Conservation (phyloP, 2,113 vertebrate genomes). For the Fulmarus glacialis region DNA sequence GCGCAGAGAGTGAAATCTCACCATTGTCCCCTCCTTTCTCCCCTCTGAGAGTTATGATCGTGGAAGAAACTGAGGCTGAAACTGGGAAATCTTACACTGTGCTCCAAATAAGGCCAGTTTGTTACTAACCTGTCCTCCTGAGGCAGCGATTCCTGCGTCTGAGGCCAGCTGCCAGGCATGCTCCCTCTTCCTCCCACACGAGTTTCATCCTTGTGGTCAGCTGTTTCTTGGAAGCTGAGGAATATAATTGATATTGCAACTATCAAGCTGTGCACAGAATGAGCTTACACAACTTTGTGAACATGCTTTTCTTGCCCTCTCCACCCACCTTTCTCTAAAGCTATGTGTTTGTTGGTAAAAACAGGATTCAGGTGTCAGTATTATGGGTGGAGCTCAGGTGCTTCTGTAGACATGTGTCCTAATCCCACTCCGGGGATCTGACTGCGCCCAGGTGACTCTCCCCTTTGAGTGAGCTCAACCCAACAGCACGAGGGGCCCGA, state of each 20-base stretch:
- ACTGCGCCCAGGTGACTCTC: not conserved
- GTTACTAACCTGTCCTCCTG: conserved; percentile 52
- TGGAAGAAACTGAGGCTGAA: not conserved
- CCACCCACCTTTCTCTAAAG: conserved; percentile 35
- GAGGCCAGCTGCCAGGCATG: conserved; percentile 31
- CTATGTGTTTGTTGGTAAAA: conserved; percentile 10
- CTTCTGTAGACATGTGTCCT: not conserved
- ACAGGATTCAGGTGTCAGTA: not conserved
- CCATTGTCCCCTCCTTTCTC: not conserved
- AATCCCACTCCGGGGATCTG: not conserved
- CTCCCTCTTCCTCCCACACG: conserved; percentile 34
- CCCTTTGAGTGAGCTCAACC: not conserved
- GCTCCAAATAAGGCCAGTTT: not conserved
- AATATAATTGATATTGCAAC: conserved; percentile 49
- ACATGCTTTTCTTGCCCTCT: conserved; percentile 52
- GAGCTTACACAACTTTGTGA: conserved; percentile 46
- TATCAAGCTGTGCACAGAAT: not conserved
- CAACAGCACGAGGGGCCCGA: accelerated
- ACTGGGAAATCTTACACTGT: not conserved
- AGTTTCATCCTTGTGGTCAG: conserved; percentile 57
- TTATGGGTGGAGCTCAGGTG: conserved; percentile 12
- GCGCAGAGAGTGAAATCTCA: not conserved
- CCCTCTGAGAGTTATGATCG: not conserved
- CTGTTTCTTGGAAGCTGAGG: conserved; percentile 50
- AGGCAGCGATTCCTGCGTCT: not conserved